Evolutionary conservation across 2,888 invertebrate genomes (phyloP), one percentile per base, ranked within the genome.

Genomic region (Phaedon cochleariae): DNA sequence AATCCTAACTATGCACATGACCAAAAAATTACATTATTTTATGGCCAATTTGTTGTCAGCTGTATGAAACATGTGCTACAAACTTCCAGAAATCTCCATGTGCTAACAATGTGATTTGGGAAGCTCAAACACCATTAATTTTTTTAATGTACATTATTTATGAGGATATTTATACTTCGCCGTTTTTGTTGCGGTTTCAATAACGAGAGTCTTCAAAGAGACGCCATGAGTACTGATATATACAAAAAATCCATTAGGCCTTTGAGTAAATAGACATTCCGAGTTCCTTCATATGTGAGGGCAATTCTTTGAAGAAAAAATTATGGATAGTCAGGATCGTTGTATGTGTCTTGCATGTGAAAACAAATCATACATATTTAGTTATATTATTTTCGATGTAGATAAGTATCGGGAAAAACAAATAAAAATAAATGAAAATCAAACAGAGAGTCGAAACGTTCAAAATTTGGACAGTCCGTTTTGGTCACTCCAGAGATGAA

Each of bases 61-160:
- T 65, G 65, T 53, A 18, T 18, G 48, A 57, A 62, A 65, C 49
- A 59, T 65, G 65, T 41, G 41, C 41, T 41, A 15, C 3, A 34
- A 9, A 57, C 21, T 46, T 22, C 52, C 46, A 41, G 26, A 58
- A 58, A 58, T 62, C 48, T 64, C 64, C 62, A 62, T 59, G 62
- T 69, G 69, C 66, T 63, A 66, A 68, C 68, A 68, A 62, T 62
- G 62, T 59, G 64, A 68, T 68, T 58, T 64, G 62, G 59, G 31
- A 62, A 51, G 18, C 15, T 26, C 45, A 54, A 54, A 64, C 58
- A 37, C 46, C 49, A 64, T 64, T 59, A 53, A 49, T 29, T 48
- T 49, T 54, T 51, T 59, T 12, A 22, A 59, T 29, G 37, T 37
- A 51, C 52, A 22, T 41, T 59, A 65, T 65, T 65, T 65, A 65